Evolutionary conservation across 2,888 invertebrate species (phyloP).

Genomic region (Tenodera sinensis): DNA sequence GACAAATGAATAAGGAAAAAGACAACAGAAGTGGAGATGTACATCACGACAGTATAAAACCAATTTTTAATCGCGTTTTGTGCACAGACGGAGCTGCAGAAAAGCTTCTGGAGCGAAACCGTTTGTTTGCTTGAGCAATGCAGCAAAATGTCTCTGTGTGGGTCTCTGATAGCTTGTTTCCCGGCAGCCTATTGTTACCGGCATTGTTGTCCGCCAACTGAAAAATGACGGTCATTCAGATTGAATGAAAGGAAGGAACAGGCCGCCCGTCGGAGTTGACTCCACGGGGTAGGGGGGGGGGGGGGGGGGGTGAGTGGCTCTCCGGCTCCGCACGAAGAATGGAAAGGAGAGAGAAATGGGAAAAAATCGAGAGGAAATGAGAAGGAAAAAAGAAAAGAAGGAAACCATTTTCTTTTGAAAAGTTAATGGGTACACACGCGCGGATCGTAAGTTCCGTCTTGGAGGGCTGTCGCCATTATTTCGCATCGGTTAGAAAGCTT

Average conservation of each 20-base stretch:
- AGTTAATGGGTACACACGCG: conserved; percentile 4
- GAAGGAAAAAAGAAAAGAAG: background rate
- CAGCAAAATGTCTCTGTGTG: background rate
- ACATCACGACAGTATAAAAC: background rate
- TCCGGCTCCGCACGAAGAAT: background rate
- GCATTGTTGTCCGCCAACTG: conserved; percentile 18
- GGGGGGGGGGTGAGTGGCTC: too few species aligned
- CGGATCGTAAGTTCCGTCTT: background rate
- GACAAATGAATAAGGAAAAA: too few species aligned
- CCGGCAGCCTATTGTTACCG: conserved; percentile 15
- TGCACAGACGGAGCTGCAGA: background rate
- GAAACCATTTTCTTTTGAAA: conserved; percentile 6
- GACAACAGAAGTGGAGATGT: background rate
- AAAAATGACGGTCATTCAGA: conserved; percentile 24
- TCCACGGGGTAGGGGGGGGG: background rate
- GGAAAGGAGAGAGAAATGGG: too few species aligned
- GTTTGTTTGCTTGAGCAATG: background rate
- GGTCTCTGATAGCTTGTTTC: background rate
- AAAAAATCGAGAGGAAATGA: background rate
- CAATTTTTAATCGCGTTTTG: background rate
- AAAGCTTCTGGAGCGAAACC: background rate
- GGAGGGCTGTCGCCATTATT: background rate
- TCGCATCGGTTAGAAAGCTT: background rate
- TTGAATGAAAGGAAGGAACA: conserved; percentile 11
- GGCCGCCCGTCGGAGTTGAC: background rate